A percentile compares a stretch with the other conserved stretches of the same genome.
Conservation (phyloP, 2,888 invertebrate species). For the Conistra vaccinii region DNA sequence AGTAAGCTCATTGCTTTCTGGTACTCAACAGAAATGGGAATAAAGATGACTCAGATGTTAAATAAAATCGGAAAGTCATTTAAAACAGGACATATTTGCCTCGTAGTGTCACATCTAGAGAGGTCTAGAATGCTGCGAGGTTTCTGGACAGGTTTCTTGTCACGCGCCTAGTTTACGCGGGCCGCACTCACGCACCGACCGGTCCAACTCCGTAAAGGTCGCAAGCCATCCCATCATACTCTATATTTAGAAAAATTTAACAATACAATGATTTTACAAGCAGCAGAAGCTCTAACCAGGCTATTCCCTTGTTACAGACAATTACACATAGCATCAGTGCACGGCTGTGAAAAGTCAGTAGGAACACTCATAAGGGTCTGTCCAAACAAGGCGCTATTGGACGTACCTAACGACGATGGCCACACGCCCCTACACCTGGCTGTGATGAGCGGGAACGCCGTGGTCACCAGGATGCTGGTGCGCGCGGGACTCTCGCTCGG, state of each 20-base stretch:
- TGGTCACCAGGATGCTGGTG: slow-evolving; percentile 94
- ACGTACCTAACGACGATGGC: slow-evolving; percentile 95
- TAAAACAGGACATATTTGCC: slow-evolving; percentile 21
- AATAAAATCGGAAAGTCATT: neutral
- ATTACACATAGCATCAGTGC: slow-evolving; percentile 96
- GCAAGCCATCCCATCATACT: slow-evolving; percentile 31
- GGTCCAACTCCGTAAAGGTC: slow-evolving; percentile 47
- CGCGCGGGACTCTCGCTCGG: slow-evolving; percentile 94
- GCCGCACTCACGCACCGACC: slow-evolving; percentile 35
- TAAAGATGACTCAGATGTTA: slow-evolving; percentile 8
- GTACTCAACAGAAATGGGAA: slow-evolving; percentile 14
- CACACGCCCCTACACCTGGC: slow-evolving; percentile 97
- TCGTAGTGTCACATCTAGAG: slow-evolving; percentile 13
- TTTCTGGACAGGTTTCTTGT: slow-evolving; percentile 29
- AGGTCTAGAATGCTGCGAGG: slow-evolving; percentile 34
- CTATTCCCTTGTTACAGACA: slow-evolving; percentile 90
- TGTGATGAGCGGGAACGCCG: slow-evolving; percentile 94
- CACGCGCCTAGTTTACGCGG: slow-evolving; percentile 30
- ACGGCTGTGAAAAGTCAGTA: slow-evolving; percentile 93
- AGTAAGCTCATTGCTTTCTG: slow-evolving; percentile 6
- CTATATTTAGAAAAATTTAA: slow-evolving; percentile 36
- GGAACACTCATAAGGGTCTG: slow-evolving; percentile 94
- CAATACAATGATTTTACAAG: neutral
- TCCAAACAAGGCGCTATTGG: slow-evolving; percentile 94
- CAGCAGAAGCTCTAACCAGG: slow-evolving; percentile 21